Conservation (phyloP, 1,140 invertebrate species). For the Drosophila subpulchrella region DNA sequence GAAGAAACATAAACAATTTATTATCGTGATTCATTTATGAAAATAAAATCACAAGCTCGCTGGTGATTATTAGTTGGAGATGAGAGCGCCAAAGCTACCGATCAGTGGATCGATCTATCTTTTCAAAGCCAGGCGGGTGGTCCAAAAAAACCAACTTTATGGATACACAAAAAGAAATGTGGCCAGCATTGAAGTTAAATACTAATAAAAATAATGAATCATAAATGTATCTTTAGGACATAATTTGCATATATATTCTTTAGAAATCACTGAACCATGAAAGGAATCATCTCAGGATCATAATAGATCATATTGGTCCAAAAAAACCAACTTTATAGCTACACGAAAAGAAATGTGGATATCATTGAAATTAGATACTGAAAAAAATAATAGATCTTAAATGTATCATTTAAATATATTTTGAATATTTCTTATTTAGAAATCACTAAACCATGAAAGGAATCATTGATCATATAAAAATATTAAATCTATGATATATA, state of each 20-base stretch:
- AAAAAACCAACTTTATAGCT: too few species aligned
- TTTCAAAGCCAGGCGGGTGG: constrained; percentile 60
- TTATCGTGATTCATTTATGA: constrained; percentile 80
- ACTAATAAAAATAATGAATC: too few species aligned
- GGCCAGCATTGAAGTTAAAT: not conserved
- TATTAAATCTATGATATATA: too few species aligned
- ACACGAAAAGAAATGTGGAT: too few species aligned
- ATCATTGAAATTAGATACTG: too few species aligned
- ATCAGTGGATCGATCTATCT: constrained; percentile 49
- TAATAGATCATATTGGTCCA: too few species aligned
- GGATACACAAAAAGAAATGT: constrained; percentile 1
- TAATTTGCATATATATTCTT: not conserved
- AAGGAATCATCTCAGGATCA: too few species aligned
- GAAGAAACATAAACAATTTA: constrained; percentile 76
- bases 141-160: constrained; percentile 29
- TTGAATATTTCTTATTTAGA: too few species aligned
- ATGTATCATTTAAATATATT: too few species aligned
- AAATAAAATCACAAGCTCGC: constrained; percentile 68
- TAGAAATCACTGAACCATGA: too few species aligned
- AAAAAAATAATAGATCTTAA: too few species aligned
- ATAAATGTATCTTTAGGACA: not conserved
- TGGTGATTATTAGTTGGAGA: constrained; percentile 70
- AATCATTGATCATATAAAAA: not conserved
- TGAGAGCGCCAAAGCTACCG: constrained; percentile 70
- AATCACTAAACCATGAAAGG: not conserved